A percentile compares a stretch with the other conserved stretches of the same genome.
phyloP scores from a whole-genome alignment of 2,797 vertebrate genomes.

The Pangasius macronema region DNA sequence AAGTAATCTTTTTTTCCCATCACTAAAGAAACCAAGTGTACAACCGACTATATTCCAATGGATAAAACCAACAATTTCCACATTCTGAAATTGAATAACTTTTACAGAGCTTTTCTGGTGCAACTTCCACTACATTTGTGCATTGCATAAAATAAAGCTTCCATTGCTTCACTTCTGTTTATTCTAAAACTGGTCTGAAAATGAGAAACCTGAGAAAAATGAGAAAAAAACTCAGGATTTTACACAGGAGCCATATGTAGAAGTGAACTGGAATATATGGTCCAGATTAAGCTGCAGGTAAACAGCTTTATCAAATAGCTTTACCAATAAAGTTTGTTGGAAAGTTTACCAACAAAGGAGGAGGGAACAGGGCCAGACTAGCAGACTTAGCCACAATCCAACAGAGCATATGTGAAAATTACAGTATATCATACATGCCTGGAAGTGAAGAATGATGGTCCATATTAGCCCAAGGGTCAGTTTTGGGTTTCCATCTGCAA shows the following conservation, averaged over 20 bases:
- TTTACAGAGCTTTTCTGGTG: neutral
- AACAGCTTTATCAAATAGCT: neutral
- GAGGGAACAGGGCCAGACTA: neutral
- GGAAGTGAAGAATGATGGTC: constrained; percentile 99
- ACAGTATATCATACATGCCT: constrained; percentile 73
- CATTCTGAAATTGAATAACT: constrained; percentile 19
- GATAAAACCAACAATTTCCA: constrained; percentile 9
- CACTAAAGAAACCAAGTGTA: constrained; percentile 35
- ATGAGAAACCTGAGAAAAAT: neutral
- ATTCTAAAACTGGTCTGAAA: constrained; percentile 49
- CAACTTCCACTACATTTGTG: neutral
- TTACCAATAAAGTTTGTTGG: neutral
- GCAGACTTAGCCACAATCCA: neutral
- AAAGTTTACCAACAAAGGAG: neutral
- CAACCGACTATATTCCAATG: constrained; percentile 20
- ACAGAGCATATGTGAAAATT: neutral
- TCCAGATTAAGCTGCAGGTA: neutral
- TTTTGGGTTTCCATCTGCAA: constrained; percentile 95
- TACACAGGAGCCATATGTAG: neutral
- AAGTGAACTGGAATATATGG: neutral
- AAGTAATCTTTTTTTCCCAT: constrained; percentile 48
- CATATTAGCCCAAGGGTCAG: constrained; percentile 95
- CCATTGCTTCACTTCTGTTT: constrained; percentile 55
- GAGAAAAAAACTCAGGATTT: neutral
- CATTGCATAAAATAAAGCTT: constrained; percentile 14